A percentile compares a stretch with the other conserved stretches of the same genome.
Conservation (phyloP, 2,113 vertebrate species). For the Anser brachyrhynchus region DNA sequence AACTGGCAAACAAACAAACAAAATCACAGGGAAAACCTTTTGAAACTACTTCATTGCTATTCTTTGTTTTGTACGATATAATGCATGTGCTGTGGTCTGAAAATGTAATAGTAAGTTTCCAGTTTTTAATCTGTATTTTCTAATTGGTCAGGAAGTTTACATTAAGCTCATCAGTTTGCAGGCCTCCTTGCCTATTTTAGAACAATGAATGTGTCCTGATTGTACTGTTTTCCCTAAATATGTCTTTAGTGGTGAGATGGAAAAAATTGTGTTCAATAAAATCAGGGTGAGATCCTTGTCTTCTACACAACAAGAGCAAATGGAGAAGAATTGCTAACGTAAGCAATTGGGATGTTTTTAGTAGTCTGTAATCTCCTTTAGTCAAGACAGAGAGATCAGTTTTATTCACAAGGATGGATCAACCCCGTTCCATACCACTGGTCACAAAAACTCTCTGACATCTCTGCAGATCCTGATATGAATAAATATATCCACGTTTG, state of each 20-base stretch:
- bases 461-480: not conserved
- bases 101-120: not conserved
- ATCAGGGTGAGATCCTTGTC: not conserved
- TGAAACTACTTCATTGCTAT: not conserved
- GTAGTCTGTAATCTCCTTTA: not conserved
- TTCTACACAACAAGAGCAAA: not conserved
- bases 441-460: not conserved
- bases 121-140: not conserved
- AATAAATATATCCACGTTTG: not conserved
- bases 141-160: not conserved
- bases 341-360: not conserved
- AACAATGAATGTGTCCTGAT: conserved; percentile 15
- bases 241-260: not conserved
- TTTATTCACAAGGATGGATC: not conserved
- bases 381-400: not conserved
- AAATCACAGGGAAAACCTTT: not conserved
- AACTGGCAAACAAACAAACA: not conserved
- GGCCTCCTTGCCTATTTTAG: not conserved
- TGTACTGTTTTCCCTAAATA: conserved; percentile 27
- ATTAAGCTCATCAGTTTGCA: not conserved
- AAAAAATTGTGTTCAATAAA: not conserved
- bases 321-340: not conserved
- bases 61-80: not conserved
- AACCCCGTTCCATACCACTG: not conserved
- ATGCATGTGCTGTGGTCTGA: not conserved